phyloP scores from a whole-genome alignment of 1,140 invertebrate genomes.

The Palaemon carinicauda region DNA sequence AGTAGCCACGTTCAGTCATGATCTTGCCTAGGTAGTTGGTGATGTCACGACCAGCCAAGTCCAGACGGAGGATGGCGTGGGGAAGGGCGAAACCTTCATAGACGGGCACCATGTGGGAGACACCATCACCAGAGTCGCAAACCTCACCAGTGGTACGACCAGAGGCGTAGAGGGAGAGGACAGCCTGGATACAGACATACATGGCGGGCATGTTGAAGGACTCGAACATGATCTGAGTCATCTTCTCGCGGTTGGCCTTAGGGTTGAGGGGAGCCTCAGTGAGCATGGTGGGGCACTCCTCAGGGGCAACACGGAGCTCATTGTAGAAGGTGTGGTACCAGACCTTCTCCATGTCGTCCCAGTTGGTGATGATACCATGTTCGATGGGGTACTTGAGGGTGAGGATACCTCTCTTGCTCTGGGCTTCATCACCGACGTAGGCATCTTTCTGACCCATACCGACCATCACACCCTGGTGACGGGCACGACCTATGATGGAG shows the following conservation, averaged over 20 bases:
- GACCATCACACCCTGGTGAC: conserved; percentile 92
- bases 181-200: conserved; percentile 93
- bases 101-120: background rate
- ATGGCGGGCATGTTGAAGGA: conserved; percentile 77
- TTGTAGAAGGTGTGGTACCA: conserved; percentile 98
- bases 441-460: conserved; percentile 98
- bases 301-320: conserved; percentile 93
- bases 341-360: conserved; percentile 98
- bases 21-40: conserved; percentile 63
- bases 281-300: conserved; percentile 89
- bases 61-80: background rate
- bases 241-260: conserved; percentile 87
- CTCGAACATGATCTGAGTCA: conserved; percentile 76
- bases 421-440: conserved; percentile 96
- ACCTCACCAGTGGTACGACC: conserved; percentile 85
- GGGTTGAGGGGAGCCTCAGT: conserved; percentile 92
- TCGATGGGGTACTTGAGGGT: conserved; percentile 7
- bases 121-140: conserved; percentile 4
- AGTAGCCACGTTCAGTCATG: conserved; percentile 65
- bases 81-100: conserved; percentile 3
- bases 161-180: conserved; percentile 89
- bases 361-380: conserved; percentile 93
- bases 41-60: no score
- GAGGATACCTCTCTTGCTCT: conserved; percentile 82
- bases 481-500: conserved; percentile 90